phyloP scores from a whole-genome alignment of 2,113 vertebrate species.

The Catharus minimus region DNA sequence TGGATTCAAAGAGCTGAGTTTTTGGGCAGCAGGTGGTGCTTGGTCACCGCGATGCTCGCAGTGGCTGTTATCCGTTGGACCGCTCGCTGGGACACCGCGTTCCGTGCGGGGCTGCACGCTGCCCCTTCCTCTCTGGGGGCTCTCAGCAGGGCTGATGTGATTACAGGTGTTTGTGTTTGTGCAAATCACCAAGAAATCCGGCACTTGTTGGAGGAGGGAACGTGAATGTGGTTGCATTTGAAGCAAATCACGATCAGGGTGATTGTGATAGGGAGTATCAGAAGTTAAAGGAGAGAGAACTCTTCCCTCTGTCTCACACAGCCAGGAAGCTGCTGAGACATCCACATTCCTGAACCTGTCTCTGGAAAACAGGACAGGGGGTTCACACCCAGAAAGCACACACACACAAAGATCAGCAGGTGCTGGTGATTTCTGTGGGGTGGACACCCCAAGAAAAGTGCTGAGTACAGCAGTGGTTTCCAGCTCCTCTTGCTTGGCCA shows the following conservation, averaged over 20 bases:
- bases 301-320: not conserved
- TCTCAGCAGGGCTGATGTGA: not conserved
- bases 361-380: not conserved
- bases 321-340: not conserved
- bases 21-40: slow-evolving; percentile 26
- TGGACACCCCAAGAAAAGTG: not conserved
- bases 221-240: not conserved
- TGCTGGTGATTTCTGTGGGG: not conserved
- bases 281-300: not conserved
- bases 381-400: not conserved
- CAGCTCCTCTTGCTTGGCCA: not conserved
- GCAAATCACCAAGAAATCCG: not conserved
- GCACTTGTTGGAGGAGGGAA: not conserved
- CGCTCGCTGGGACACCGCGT: fast-evolving
- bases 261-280: not conserved
- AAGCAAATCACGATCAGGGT: not conserved
- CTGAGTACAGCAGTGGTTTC: not conserved
- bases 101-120: not conserved
- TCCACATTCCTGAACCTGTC: not conserved
- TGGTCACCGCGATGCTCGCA: not conserved
- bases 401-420: not conserved
- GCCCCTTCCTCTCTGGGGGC: not conserved
- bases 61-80: fast-evolving
- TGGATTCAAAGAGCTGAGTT: not conserved
- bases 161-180: fast-evolving